Evolutionary conservation across 1,140 invertebrate genomes (phyloP).

Genomic region (Drosophila mauritiana): DNA sequence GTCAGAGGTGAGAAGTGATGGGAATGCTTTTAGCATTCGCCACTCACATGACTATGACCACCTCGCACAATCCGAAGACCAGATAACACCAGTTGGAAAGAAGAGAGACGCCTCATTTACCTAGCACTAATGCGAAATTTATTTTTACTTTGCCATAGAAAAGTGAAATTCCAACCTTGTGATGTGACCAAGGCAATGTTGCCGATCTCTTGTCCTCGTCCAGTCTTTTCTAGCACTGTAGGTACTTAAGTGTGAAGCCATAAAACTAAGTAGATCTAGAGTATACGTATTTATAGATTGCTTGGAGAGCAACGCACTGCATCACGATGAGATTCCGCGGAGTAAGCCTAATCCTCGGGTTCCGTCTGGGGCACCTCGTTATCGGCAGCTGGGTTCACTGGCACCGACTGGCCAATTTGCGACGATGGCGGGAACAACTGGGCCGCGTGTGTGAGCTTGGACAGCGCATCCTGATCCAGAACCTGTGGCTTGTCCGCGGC

Average conservation of each 20-base stretch:
- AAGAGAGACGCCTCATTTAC: constrained; percentile 32
- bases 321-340: constrained; percentile 36
- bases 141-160: constrained; percentile 61
- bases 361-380: constrained; percentile 45
- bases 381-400: constrained; percentile 29
- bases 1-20: constrained; percentile 52
- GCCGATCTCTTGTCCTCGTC: constrained; percentile 51
- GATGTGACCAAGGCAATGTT: constrained; percentile 58
- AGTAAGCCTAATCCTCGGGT: constrained; percentile 27
- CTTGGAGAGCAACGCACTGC: constrained; percentile 69
- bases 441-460: constrained; percentile 67
- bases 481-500: constrained; percentile 68
- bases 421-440: constrained; percentile 62
- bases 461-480: constrained; percentile 54
- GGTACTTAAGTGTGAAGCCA: constrained; percentile 44
- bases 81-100: constrained; percentile 35
- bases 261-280: constrained; percentile 43
- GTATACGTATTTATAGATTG: constrained; percentile 23
- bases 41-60: constrained; percentile 22
- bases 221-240: constrained; percentile 74
- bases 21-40: constrained; percentile 67
- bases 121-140: constrained; percentile 69
- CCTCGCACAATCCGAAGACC: constrained; percentile 4
- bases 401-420: constrained; percentile 23
- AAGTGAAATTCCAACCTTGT: constrained; percentile 66